Conservation (phyloP, 2,888 invertebrate species). For the Drosophila testacea region DNA sequence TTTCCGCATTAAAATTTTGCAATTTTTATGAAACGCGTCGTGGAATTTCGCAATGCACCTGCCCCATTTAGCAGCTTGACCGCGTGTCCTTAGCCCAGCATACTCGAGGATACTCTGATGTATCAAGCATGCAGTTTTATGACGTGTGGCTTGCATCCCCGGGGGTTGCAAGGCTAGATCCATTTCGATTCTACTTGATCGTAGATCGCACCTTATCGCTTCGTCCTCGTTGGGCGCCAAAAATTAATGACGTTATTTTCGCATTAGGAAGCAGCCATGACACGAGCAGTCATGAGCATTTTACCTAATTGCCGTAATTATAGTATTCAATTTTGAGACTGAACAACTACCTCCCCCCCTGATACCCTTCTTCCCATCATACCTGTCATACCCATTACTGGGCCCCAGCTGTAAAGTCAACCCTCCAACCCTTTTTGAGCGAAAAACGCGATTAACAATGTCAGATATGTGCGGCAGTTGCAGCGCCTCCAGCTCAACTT, state of each 20-base stretch:
- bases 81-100: slow-evolving; percentile 23
- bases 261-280: slow-evolving; percentile 81
- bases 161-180: slow-evolving; percentile 30
- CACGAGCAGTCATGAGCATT: slow-evolving; percentile 77
- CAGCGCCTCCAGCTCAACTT: slow-evolving; percentile 60
- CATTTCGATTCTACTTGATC: slow-evolving; percentile 5
- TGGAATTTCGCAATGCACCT: slow-evolving; percentile 38
- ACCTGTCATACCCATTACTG: background rate
- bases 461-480: slow-evolving; percentile 61
- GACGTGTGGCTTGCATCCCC: slow-evolving; percentile 41
- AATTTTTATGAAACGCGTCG: slow-evolving; percentile 52
- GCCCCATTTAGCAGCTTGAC: slow-evolving; percentile 26
- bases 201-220: slow-evolving; percentile 7
- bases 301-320: slow-evolving; percentile 76
- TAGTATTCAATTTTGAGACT: slow-evolving; percentile 60
- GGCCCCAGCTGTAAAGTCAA: slow-evolving; percentile 25
- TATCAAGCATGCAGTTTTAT: slow-evolving; percentile 49
- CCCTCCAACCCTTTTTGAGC: slow-evolving; percentile 44
- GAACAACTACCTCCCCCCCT: background rate
- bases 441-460: slow-evolving; percentile 57
- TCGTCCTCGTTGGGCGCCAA: slow-evolving; percentile 24
- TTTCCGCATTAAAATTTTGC: slow-evolving; percentile 59
- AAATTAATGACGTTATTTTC: slow-evolving; percentile 79
- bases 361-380: background rate
- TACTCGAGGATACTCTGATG: background rate